Evolutionary conservation across 2,113 vertebrate species (phyloP).

Genomic region (Paedocypris sp.): DNA sequence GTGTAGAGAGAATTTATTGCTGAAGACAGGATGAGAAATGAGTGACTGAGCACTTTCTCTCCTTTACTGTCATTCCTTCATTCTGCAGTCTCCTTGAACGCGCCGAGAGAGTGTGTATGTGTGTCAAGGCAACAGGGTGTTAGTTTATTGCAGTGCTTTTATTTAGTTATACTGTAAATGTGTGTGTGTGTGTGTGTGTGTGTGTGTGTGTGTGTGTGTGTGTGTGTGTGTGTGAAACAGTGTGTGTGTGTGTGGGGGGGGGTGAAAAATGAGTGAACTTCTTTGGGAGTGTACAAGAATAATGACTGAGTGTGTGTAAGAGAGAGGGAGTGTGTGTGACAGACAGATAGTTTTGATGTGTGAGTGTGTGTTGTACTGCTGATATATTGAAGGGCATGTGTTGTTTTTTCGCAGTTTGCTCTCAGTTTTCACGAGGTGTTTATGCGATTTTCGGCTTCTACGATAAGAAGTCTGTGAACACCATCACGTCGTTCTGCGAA

Average conservation of each 20-base stretch:
- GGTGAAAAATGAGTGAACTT: no score
- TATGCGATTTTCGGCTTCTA: conserved; percentile 98
- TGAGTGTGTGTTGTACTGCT: no score
- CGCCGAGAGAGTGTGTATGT: background rate
- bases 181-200: no score
- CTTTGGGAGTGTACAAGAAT: no score
- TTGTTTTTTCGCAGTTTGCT: conserved; percentile 70
- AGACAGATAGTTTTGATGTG: no score
- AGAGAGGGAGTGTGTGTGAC: no score
- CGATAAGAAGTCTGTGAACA: conserved; percentile 98
- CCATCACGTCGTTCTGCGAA: conserved; percentile 94
- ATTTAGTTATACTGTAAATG: no score
- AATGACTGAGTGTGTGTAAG: no score
- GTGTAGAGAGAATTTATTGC: conserved; percentile 22
- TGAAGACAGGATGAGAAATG: conserved; percentile 30
- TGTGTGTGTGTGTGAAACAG: no score
- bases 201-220: no score
- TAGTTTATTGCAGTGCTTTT: background rate
- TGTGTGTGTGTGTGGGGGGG: no score
- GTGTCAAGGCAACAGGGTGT: background rate
- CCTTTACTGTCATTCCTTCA: conserved; percentile 18
- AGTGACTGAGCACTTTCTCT: conserved; percentile 18
- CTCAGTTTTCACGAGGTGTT: conserved; percentile 95
- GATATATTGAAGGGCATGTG: background rate
- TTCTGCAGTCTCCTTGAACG: conserved; percentile 24